phyloP scores from a whole-genome alignment of 2,113 vertebrate species.

The Axis porcinus region DNA sequence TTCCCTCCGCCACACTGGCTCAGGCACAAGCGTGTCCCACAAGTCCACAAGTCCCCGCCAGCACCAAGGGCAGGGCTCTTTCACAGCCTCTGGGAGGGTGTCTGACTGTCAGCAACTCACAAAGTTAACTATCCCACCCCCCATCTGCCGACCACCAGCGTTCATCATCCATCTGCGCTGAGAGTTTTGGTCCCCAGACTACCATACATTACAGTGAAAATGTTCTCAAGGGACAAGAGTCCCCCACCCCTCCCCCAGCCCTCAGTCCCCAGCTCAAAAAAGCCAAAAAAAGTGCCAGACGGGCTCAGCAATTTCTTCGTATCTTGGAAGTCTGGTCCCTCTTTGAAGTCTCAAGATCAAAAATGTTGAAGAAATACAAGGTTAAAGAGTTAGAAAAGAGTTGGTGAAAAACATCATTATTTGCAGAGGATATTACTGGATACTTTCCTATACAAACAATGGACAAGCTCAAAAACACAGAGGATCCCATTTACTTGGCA shows the following conservation, averaged over 20 bases:
- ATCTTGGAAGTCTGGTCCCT: neutral
- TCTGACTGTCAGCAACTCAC: neutral
- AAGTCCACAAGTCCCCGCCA: neutral
- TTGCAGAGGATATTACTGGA: neutral
- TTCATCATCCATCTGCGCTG: neutral
- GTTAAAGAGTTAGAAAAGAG: neutral
- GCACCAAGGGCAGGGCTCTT: neutral
- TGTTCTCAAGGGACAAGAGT: neutral
- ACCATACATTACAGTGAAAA: neutral
- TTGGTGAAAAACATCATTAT: neutral
- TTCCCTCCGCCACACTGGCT: neutral
- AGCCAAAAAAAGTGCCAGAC: neutral
- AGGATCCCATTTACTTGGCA: conserved; percentile 7
- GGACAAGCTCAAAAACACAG: neutral
- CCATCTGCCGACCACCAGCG: fast-evolving
- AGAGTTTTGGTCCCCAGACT: neutral
- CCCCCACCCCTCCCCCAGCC: fast-evolving
- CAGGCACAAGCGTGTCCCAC: neutral
- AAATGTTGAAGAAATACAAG: neutral
- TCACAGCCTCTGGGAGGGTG: neutral
- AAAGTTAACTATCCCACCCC: neutral
- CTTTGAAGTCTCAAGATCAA: conserved; percentile 6
- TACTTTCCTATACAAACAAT: neutral
- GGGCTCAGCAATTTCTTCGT: neutral
- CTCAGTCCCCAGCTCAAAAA: neutral